phyloP scores from a whole-genome alignment of 2,888 invertebrate genomes.

The Gymnoscelis rufifasciata region DNA sequence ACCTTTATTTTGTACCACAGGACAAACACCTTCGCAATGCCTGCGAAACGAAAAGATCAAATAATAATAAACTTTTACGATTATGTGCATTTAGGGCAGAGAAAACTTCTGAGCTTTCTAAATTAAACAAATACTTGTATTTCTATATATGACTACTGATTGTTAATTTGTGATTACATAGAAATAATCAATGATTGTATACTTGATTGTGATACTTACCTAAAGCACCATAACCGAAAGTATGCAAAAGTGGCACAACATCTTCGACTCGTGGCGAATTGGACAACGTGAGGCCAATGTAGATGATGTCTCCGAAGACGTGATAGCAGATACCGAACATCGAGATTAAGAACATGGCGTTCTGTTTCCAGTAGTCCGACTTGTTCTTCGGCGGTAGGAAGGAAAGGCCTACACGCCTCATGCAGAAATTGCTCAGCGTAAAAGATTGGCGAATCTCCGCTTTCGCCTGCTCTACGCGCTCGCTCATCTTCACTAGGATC shows the following conservation, averaged over 20 bases:
- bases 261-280: constrained; percentile 68
- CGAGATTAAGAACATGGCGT: constrained; percentile 50
- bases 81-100: neutral
- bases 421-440: constrained; percentile 51
- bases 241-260: constrained; percentile 69
- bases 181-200: constrained; percentile 15
- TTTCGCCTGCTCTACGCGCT: constrained; percentile 47
- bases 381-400: constrained; percentile 44
- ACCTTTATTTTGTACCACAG: constrained; percentile 65
- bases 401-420: constrained; percentile 59
- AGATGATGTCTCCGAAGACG: constrained; percentile 63
- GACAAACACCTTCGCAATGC: constrained; percentile 59
- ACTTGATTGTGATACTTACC: constrained; percentile 49
- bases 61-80: neutral
- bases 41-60: constrained; percentile 27
- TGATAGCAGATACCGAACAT: constrained; percentile 60
- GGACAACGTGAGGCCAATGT: constrained; percentile 59
- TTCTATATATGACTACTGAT: neutral
- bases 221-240: constrained; percentile 67
- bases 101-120: constrained; percentile 1
- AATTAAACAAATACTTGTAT: too few relatives aligned
- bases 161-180: neutral
- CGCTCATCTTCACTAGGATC: constrained; percentile 36
- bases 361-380: constrained; percentile 43
- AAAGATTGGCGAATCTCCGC: constrained; percentile 59